phyloP scores from a whole-genome alignment of 2,888 invertebrate genomes.

The Dasypolia templi region DNA sequence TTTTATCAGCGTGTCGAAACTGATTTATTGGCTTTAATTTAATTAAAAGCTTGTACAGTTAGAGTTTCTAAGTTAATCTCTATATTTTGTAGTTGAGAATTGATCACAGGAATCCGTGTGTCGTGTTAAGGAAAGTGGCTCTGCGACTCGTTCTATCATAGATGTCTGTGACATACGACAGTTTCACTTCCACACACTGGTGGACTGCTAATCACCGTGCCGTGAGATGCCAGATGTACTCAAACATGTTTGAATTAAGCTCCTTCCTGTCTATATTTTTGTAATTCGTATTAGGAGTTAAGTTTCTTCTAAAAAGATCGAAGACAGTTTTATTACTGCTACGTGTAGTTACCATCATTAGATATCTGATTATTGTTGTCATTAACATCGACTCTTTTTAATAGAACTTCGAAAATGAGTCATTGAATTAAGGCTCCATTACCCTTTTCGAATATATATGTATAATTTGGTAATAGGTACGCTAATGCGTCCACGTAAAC shows the following conservation, averaged over 20 bases:
- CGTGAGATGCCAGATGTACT: conserved; percentile 36
- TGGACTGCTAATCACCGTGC: conserved; percentile 56
- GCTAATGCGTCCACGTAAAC: conserved; percentile 19
- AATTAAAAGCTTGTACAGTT: conserved; percentile 39
- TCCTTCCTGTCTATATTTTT: conserved; percentile 30
- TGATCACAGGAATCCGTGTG: conserved; percentile 52
- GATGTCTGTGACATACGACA: conserved; percentile 58
- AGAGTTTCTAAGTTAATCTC: conserved; percentile 37
- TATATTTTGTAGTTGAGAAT: conserved; percentile 37
- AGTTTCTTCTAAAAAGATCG: neutral
- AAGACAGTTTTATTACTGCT: too few species aligned
- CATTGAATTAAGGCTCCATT: neutral
- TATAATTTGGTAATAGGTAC: neutral
- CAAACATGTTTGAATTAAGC: conserved; percentile 6
- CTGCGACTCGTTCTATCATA: conserved; percentile 65
- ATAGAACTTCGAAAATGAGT: neutral
- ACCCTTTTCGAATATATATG: conserved; percentile 3
- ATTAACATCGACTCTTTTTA: neutral
- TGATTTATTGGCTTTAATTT: conserved; percentile 45
- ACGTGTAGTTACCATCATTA: neutral
- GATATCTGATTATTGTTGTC: neutral
- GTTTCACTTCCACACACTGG: conserved; percentile 69
- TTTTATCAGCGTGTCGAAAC: conserved; percentile 16
- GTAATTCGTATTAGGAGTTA: neutral
- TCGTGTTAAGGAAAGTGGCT: conserved; percentile 67